Evolutionary conservation across 2,797 vertebrate genomes (phyloP).

Genomic region (Microctenopoma stevenorrisi): DNA sequence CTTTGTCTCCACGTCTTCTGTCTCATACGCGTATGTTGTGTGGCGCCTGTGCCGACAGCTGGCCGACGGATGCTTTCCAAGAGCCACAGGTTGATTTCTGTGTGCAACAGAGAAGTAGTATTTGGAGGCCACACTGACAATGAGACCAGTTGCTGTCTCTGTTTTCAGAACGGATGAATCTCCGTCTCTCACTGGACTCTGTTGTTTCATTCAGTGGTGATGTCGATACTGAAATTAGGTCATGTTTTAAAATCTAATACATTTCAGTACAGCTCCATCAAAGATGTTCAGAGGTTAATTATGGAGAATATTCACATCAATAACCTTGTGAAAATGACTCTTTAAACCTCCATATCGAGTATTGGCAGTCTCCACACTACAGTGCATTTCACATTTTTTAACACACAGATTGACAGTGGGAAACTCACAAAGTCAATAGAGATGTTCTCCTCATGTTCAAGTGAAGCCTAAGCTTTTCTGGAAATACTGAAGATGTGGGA

Average conservation of each 20-base stretch:
- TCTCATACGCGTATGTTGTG: slow-evolving; percentile 28
- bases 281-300: background rate
- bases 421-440: slow-evolving; percentile 1
- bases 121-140: slow-evolving; percentile 37
- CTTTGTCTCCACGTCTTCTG: slow-evolving; percentile 29
- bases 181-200: slow-evolving; percentile 8
- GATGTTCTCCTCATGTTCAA: background rate
- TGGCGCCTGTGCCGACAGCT: slow-evolving; percentile 48
- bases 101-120: slow-evolving; percentile 57
- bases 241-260: slow-evolving; percentile 1
- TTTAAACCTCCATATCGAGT: background rate
- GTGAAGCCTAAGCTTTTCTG: background rate
- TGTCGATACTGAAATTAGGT: background rate
- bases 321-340: background rate
- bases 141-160: slow-evolving; percentile 34
- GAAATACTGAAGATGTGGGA: background rate
- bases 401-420: background rate
- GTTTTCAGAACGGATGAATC: slow-evolving; percentile 18
- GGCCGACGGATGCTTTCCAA: slow-evolving; percentile 53
- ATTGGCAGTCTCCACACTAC: background rate
- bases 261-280: background rate
- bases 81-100: slow-evolving; percentile 61
- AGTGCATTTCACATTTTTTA: background rate
- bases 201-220: background rate
- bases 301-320: slow-evolving; percentile 2